Conservation (phyloP, 1,140 invertebrate species). For the Calycopis cecrops region DNA sequence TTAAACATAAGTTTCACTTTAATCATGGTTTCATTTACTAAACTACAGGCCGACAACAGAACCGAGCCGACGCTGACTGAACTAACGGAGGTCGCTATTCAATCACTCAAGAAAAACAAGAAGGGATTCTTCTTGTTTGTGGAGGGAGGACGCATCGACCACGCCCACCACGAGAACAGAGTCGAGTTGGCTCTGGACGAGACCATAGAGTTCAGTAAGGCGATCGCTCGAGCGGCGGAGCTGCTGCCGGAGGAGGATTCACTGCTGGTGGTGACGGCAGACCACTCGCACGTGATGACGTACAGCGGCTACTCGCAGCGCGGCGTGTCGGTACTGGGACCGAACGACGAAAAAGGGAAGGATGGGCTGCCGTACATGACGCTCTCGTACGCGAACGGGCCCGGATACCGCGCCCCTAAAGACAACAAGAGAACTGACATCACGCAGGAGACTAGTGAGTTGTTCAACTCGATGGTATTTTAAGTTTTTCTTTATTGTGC, state of each 20-base stretch:
- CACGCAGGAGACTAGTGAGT: conserved; percentile 62
- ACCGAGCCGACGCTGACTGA: conserved; percentile 85
- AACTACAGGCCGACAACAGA: conserved; percentile 54
- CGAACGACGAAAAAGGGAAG: conserved; percentile 57
- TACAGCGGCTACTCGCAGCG: conserved; percentile 79
- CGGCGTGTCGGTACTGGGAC: conserved; percentile 74
- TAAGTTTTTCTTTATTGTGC: too few species aligned
- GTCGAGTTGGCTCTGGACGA: conserved; percentile 80
- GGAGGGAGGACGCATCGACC: conserved; percentile 90
- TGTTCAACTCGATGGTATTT: background rate
- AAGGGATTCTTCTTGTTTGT: conserved; percentile 93
- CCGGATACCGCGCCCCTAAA: conserved; percentile 73
- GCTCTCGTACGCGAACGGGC: conserved; percentile 85
- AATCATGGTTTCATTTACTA: too few species aligned
- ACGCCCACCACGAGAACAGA: conserved; percentile 85
- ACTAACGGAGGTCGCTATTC: conserved; percentile 88
- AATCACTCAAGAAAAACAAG: conserved; percentile 84
- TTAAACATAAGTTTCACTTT: too few species aligned
- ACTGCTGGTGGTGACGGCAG: conserved; percentile 81
- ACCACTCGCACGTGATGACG: conserved; percentile 82
- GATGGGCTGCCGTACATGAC: conserved; percentile 80
- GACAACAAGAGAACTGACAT: conserved; percentile 53
- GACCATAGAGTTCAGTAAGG: conserved; percentile 75
- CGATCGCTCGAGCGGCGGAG: conserved; percentile 66
- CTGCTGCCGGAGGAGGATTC: conserved; percentile 77